A percentile compares a stretch with the other conserved stretches of the same genome.
phyloP scores from a whole-genome alignment of 2,797 vertebrate genomes.

The Microctenopoma steveboyesi region DNA sequence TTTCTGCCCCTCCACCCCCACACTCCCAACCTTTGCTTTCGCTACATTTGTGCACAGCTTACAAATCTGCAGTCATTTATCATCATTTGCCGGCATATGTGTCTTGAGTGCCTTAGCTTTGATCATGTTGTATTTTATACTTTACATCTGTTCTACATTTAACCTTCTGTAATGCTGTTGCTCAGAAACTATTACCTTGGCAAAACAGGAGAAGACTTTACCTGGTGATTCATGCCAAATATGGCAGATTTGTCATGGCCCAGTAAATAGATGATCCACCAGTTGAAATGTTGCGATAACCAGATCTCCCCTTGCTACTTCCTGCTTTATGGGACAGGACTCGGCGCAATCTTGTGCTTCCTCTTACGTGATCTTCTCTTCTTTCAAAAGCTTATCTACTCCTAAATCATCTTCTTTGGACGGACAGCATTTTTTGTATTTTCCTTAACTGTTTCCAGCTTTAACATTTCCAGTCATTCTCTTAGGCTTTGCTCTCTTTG shows the following conservation, averaged over 20 bases:
- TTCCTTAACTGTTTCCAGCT: slow-evolving; percentile 70
- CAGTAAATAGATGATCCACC: slow-evolving; percentile 70
- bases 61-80: slow-evolving; percentile 95
- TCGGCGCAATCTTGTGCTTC: slow-evolving; percentile 66
- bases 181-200: slow-evolving; percentile 92
- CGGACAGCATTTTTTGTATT: slow-evolving; percentile 47
- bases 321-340: slow-evolving; percentile 69
- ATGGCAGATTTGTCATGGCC: slow-evolving; percentile 72
- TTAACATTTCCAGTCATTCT: slow-evolving; percentile 69
- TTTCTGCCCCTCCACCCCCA: slow-evolving; percentile 43
- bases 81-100: slow-evolving; percentile 98
- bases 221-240: slow-evolving; percentile 80
- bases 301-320: slow-evolving; percentile 64
- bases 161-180: slow-evolving; percentile 95
- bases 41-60: slow-evolving; percentile 95
- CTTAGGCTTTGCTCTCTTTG: slow-evolving; percentile 46
- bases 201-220: slow-evolving; percentile 86
- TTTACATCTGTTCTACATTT: slow-evolving; percentile 99
- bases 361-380: slow-evolving; percentile 69
- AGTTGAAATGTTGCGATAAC: slow-evolving; percentile 64
- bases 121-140: slow-evolving; percentile 98
- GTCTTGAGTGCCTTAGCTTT: slow-evolving; percentile 94
- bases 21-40: slow-evolving; percentile 81
- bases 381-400: slow-evolving; percentile 74
- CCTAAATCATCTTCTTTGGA: slow-evolving; percentile 72